phyloP scores from a whole-genome alignment of 2,797 vertebrate species.

The Hippocampus kuda region DNA sequence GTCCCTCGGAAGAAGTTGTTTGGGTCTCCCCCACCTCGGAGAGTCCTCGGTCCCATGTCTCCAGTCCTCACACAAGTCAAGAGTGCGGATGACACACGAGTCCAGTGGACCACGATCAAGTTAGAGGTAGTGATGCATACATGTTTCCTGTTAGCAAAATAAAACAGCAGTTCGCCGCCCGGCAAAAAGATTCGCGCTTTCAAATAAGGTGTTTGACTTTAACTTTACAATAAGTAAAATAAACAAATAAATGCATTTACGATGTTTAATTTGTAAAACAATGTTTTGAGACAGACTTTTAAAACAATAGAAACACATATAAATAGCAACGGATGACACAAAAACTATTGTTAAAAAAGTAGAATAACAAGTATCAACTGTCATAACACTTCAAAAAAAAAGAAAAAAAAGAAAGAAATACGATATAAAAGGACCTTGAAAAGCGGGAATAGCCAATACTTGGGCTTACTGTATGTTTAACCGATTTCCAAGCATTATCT shows the following conservation, averaged over 20 bases:
- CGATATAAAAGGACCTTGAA: too few relatives aligned
- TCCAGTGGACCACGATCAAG: slow-evolving; percentile 13
- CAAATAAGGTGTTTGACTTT: neutral
- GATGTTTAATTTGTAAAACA: too few relatives aligned
- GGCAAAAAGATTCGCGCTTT: neutral
- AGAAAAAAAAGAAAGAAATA: too few relatives aligned
- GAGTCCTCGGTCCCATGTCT: slow-evolving; percentile 59
- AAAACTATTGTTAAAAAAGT: too few relatives aligned
- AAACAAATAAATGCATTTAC: too few relatives aligned
- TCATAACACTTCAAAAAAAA: too few relatives aligned
- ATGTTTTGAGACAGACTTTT: too few relatives aligned
- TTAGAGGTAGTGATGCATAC: fast-evolving
- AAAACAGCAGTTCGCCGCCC: slow-evolving; percentile 7
- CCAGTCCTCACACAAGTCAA: slow-evolving; percentile 40
- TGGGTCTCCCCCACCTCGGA: slow-evolving; percentile 34
- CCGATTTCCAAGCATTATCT: neutral
- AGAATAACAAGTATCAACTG: too few relatives aligned
- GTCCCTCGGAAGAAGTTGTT: slow-evolving; percentile 17
- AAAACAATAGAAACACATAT: too few relatives aligned
- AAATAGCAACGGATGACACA: too few relatives aligned
- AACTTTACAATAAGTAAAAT: too few relatives aligned
- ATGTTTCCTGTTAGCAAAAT: slow-evolving; percentile 43
- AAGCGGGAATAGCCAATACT: too few relatives aligned
- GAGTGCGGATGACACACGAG: slow-evolving; percentile 22
- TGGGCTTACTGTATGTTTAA: neutral